Percentiles rank a stretch among this genome's conserved stretches.
These are phyloP conservation scores for Andrena dorsata DNA, from an alignment of 2,888 invertebrate genomes.

Conservation along the genomic window DNA sequence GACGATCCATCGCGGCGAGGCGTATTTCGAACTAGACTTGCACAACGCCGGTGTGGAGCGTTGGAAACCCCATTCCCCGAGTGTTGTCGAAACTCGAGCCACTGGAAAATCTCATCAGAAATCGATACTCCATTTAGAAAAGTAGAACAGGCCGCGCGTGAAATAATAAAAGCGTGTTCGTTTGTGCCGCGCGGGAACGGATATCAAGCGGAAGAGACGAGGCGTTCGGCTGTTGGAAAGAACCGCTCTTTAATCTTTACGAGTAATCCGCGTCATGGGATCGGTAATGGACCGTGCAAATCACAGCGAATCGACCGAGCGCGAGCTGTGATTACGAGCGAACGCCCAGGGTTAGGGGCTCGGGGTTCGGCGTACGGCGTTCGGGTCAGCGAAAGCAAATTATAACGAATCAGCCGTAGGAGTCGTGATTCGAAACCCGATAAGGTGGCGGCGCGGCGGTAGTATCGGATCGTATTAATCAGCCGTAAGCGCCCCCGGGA, in stretches of 20 bases:
- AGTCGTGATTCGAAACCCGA: constrained; percentile 24
- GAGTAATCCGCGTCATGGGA: constrained; percentile 48
- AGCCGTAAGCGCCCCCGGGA: constrained; percentile 39
- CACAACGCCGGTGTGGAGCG: neutral
- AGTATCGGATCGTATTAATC: constrained; percentile 54
- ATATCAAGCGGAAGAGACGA: constrained; percentile 4
- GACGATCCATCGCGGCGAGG: no score
- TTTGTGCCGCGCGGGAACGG: constrained; percentile 1
- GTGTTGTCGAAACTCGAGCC: neutral
- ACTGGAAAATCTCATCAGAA: neutral
- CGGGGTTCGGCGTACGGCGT: no score
- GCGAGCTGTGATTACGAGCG: constrained; percentile 31
- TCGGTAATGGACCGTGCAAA: constrained; percentile 57
- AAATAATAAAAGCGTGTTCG: constrained; percentile 31
- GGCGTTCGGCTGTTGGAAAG: constrained; percentile 23
- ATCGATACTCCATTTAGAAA: constrained; percentile 40
- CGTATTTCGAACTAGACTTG: no score
- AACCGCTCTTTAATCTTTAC: constrained; percentile 49
- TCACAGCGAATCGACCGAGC: constrained; percentile 36
- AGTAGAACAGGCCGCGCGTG: constrained; percentile 31
- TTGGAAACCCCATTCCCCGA: neutral
- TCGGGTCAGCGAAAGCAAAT: constrained; percentile 45
- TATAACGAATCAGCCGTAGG: constrained; percentile 48
- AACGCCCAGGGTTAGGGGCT: constrained; percentile 2
- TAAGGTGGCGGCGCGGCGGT: constrained; percentile 18